Conservation (phyloP, 2,113 vertebrate species). For the Spermophilus dauricus region DNA sequence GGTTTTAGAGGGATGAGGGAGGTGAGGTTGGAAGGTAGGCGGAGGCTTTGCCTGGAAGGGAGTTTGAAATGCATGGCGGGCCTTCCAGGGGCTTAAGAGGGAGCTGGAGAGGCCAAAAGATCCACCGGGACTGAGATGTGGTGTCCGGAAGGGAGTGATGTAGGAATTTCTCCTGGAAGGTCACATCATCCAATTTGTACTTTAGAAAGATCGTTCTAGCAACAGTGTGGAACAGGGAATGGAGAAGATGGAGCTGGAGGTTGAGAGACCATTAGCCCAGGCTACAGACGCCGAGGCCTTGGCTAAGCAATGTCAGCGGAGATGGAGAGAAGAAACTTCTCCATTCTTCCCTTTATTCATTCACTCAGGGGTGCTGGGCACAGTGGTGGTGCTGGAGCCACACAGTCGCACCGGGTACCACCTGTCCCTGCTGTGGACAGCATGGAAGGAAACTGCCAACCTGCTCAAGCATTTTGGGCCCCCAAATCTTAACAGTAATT, state of each 20-base stretch:
- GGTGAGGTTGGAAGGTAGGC: background rate
- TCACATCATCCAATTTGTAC: background rate
- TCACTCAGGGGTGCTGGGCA: background rate
- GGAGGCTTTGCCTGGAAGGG: background rate
- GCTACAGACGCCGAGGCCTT: background rate
- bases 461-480: background rate
- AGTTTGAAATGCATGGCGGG: background rate
- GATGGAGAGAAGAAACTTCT: background rate
- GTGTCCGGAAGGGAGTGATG: background rate
- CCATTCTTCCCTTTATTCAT: background rate
- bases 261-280: background rate
- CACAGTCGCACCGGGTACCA: background rate
- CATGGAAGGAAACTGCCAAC: background rate
- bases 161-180: background rate
- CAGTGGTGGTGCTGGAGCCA: no score
- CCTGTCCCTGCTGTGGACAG: background rate
- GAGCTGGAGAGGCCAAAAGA: no score
- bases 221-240: background rate
- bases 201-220: background rate
- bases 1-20: background rate
- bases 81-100: background rate
- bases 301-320: background rate
- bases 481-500: background rate
- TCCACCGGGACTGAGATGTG: no score
- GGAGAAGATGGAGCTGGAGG: background rate